A percentile compares a stretch with the other conserved stretches of the same genome.
Conservation (phyloP, 2,113 vertebrate genomes). For the Mobula hypostoma region DNA sequence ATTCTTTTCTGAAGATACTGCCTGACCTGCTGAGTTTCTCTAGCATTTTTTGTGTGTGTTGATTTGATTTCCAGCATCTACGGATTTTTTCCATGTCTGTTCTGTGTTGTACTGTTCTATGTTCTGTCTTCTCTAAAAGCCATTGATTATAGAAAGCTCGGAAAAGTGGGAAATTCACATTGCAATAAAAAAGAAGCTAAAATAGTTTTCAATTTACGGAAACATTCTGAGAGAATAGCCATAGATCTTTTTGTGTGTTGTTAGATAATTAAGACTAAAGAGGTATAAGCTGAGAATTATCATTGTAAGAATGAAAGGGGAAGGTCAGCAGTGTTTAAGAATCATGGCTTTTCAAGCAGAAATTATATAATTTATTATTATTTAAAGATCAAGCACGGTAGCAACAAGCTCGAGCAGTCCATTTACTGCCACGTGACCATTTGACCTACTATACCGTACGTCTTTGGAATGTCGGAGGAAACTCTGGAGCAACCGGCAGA, state of each 20-base stretch:
- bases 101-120: too few species aligned
- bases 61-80: too few species aligned
- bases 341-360: not conserved
- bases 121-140: not conserved
- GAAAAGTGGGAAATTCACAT: not conserved
- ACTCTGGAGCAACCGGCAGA: too few species aligned
- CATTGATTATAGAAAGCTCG: not conserved
- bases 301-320: not conserved
- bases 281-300: not conserved
- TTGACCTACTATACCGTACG: too few species aligned
- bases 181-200: not conserved
- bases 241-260: not conserved
- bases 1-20: too few species aligned
- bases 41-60: too few species aligned
- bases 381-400: too few species aligned
- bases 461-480: too few species aligned
- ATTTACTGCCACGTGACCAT: too few species aligned
- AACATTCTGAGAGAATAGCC: not conserved
- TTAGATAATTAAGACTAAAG: not conserved
- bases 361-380: not conserved
- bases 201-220: not conserved
- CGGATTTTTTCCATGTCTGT: too few species aligned
- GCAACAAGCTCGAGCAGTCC: too few species aligned
- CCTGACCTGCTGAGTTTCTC: too few species aligned
- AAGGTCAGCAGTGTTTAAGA: not conserved